phyloP scores from a whole-genome alignment of 2,113 vertebrate genomes.

The Atrichornis clamosus region DNA sequence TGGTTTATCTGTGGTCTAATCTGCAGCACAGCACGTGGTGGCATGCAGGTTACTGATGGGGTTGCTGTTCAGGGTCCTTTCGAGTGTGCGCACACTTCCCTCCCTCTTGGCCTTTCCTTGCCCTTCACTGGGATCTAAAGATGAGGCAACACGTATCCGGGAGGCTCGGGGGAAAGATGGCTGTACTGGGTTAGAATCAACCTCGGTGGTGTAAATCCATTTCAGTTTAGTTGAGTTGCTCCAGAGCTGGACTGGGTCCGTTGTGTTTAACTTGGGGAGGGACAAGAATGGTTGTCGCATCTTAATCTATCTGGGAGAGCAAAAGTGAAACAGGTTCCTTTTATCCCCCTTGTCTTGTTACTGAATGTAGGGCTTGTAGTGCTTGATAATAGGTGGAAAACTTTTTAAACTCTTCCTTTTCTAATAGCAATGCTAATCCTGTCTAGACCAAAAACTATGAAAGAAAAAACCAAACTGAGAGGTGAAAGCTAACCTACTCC shows the following conservation, averaged over 20 bases:
- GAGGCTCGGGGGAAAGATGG: not conserved
- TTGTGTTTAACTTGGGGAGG: constrained; percentile 1
- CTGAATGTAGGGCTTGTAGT: constrained; percentile 85
- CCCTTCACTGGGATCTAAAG: constrained; percentile 17
- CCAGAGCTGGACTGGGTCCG: constrained; percentile 27
- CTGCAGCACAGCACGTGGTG: constrained; percentile 48
- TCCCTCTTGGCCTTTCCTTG: constrained; percentile 21
- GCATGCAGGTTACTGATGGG: constrained; percentile 45
- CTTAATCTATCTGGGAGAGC: constrained; percentile 57
- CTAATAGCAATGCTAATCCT: constrained; percentile 76
- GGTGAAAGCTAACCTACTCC: constrained; percentile 56
- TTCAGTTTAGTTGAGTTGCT: constrained; percentile 8
- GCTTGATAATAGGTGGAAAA: constrained; percentile 72
- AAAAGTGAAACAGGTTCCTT: constrained; percentile 56
- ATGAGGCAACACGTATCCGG: not conserved
- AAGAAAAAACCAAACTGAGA: constrained; percentile 67
- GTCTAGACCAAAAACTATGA: constrained; percentile 83
- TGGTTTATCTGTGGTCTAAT: constrained; percentile 71
- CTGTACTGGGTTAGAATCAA: not conserved
- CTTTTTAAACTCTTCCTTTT: constrained; percentile 71
- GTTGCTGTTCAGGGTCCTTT: constrained; percentile 59
- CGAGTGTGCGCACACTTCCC: constrained; percentile 21
- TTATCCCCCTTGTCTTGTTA: constrained; percentile 71
- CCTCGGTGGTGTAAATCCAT: not conserved
- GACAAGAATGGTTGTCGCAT: constrained; percentile 7